Conservation (phyloP, 2,797 vertebrate species). For the Pseudomugil tenellus region DNA sequence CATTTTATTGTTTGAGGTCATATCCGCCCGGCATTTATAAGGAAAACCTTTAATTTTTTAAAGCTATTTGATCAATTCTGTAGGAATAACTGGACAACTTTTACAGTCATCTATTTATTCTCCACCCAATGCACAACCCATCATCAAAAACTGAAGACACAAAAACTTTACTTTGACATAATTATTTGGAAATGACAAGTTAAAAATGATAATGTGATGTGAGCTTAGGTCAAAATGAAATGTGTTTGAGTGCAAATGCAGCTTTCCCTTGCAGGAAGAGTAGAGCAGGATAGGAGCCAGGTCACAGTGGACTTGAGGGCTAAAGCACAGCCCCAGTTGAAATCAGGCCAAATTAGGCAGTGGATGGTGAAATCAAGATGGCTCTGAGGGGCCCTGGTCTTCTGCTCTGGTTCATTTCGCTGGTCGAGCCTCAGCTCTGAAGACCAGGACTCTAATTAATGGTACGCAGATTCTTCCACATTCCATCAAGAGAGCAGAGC, state of each 20-base stretch:
- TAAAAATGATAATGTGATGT: background rate
- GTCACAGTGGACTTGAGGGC: conserved; percentile 25
- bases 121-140: background rate
- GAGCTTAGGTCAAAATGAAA: background rate
- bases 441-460: conserved; percentile 73
- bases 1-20: conserved; percentile 48
- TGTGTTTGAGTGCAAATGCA: background rate
- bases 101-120: background rate
- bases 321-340: conserved; percentile 37
- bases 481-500: conserved; percentile 60
- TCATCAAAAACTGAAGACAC: background rate
- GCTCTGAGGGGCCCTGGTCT: conserved; percentile 54
- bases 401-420: conserved; percentile 55
- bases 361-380: conserved; percentile 45
- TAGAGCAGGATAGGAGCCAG: conserved; percentile 16
- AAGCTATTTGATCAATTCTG: conserved; percentile 26
- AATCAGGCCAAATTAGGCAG: conserved; percentile 60
- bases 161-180: background rate
- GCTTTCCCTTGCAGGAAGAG: background rate
- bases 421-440: conserved; percentile 40
- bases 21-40: conserved; percentile 40
- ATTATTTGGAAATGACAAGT: background rate
- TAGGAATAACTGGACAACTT: conserved; percentile 4
- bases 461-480: conserved; percentile 72
- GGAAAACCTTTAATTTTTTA: conserved; percentile 34